Evolutionary conservation across 1,140 invertebrate genomes (phyloP).

Genomic region (Bombyx mandarina): DNA sequence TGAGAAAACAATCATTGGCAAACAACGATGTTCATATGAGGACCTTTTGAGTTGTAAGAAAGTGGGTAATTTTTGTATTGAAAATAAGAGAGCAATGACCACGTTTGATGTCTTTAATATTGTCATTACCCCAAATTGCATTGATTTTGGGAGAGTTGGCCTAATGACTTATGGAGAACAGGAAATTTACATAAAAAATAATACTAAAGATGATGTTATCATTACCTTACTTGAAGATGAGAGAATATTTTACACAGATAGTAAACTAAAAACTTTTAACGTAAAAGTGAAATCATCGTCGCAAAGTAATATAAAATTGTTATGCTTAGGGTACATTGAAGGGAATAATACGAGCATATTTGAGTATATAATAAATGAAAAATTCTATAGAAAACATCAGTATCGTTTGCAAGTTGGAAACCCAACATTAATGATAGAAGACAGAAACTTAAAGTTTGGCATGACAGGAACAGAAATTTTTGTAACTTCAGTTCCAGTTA

Average conservation of each 20-base stretch:
- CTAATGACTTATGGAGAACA: conserved; percentile 39
- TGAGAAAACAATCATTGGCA: conserved; percentile 25
- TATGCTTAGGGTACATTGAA: conserved; percentile 33
- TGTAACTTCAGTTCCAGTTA: conserved; percentile 45
- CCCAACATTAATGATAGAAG: conserved; percentile 38
- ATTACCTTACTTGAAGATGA: conserved; percentile 35
- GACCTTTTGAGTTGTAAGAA: not conserved
- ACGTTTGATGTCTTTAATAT: conserved; percentile 42
- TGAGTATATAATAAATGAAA: conserved; percentile 41
- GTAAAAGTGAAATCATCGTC: conserved; percentile 30
- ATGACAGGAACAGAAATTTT: conserved; percentile 58
- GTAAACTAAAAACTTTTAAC: conserved; percentile 23
- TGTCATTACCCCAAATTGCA: conserved; percentile 27
- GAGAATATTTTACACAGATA: conserved; percentile 33
- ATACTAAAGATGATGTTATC: conserved; percentile 35
- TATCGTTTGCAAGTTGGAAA: conserved; percentile 43
- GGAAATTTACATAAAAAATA: conserved; percentile 40
- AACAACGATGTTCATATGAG: conserved; percentile 24
- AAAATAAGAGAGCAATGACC: conserved; percentile 14
- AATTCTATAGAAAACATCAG: conserved; percentile 34
- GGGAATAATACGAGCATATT: conserved; percentile 34
- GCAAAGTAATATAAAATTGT: conserved; percentile 29
- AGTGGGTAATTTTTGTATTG: conserved; percentile 31
- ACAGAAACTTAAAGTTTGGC: conserved; percentile 56
- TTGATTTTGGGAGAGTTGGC: conserved; percentile 50